Evolutionary conservation across 2,888 invertebrate species (phyloP).

Genomic region (Papilio protenor): DNA sequence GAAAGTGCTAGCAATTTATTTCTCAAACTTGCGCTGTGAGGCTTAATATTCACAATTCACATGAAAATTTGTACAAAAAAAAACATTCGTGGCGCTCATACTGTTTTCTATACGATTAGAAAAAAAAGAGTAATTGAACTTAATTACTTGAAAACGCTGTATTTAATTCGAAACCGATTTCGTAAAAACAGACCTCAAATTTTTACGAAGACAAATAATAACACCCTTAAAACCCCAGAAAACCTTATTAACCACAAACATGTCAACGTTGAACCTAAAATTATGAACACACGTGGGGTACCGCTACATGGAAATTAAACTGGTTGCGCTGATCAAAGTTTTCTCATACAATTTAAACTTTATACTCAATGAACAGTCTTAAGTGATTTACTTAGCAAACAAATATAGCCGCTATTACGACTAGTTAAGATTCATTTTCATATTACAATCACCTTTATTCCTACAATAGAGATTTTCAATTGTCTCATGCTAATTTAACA

Average conservation of each 20-base stretch:
- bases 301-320: constrained; percentile 39
- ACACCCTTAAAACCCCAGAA: neutral
- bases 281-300: constrained; percentile 31
- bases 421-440: neutral
- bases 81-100: neutral
- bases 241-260: constrained; percentile 13
- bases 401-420: neutral
- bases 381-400: constrained; percentile 4
- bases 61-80: neutral
- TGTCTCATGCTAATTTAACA: neutral
- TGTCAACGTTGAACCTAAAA: constrained; percentile 35
- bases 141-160: too few species aligned
- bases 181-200: neutral
- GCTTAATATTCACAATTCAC: neutral
- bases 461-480: constrained; percentile 16
- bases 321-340: constrained; percentile 35
- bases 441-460: neutral
- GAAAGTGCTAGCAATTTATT: constrained; percentile 15
- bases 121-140: too few species aligned
- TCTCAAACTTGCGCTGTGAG: neutral
- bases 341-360: constrained; percentile 40
- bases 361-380: constrained; percentile 15
- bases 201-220: neutral
- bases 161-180: neutral
- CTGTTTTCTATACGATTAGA: neutral